A percentile compares a stretch with the other conserved stretches of the same genome.
phyloP scores from a whole-genome alignment of 2,113 vertebrate genomes.

The Trachemys scripta region DNA sequence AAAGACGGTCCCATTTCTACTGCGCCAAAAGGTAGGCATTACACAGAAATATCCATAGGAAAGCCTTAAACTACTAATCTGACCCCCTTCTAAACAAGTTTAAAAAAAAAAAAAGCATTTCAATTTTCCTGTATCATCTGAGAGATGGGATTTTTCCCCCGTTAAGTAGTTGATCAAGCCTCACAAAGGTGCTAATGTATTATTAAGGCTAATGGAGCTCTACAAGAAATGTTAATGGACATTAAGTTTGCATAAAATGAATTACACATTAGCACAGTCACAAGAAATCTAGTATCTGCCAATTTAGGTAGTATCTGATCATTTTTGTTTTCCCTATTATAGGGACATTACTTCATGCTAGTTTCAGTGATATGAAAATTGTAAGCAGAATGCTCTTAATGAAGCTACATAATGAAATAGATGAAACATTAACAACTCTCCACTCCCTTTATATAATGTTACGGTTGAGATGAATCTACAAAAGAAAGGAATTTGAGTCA shows the following conservation, averaged over 20 bases:
- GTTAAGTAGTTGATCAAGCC: conserved; percentile 79
- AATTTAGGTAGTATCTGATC: conserved; percentile 84
- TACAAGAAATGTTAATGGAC: conserved; percentile 86
- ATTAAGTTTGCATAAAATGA: conserved; percentile 88
- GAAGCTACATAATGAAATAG: conserved; percentile 81
- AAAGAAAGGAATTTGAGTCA: not conserved
- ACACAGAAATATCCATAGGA: not conserved
- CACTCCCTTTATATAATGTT: conserved; percentile 7
- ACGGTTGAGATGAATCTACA: conserved; percentile 15
- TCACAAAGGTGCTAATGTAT: conserved; percentile 84
- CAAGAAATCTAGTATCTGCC: conserved; percentile 82
- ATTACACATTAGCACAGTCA: conserved; percentile 85
- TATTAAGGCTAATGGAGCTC: conserved; percentile 88
- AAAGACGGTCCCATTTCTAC: rapidly evolving
- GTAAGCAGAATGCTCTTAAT: conserved; percentile 82
- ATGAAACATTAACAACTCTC: conserved; percentile 73
- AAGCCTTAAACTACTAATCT: not conserved
- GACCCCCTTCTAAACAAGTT: not conserved
- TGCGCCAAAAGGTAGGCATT: rapidly evolving
- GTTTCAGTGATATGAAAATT: conserved; percentile 78
- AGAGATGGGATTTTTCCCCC: not conserved
- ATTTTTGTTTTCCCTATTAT: conserved; percentile 85
- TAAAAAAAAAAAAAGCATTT: not conserved
- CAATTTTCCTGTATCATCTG: not conserved
- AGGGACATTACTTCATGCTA: conserved; percentile 80